These are phyloP conservation scores for Ispidina picta DNA, from an alignment of 2,797 vertebrate genomes.

Conservation along the genomic window DNA sequence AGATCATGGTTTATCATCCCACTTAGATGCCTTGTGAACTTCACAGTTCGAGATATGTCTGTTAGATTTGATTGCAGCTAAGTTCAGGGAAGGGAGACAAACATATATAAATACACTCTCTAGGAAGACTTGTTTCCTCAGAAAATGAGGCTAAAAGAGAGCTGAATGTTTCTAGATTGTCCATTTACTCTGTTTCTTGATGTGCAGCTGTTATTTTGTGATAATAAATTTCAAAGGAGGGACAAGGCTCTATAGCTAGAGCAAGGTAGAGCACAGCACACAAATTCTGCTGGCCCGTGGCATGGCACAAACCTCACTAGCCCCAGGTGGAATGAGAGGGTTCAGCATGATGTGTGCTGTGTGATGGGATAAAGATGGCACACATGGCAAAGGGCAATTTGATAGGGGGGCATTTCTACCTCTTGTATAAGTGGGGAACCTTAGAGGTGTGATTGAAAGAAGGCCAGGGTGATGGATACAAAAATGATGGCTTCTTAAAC, in stretches of 20 bases:
- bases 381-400: not conserved
- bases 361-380: constrained; percentile 62
- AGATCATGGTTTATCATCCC: not conserved
- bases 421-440: constrained; percentile 35
- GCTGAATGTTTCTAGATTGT: not conserved
- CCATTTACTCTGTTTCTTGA: not conserved
- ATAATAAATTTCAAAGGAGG: not conserved
- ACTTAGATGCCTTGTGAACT: not conserved
- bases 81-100: not conserved
- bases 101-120: not conserved
- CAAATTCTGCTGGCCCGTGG: not conserved
- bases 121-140: not conserved
- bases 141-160: not conserved
- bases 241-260: not conserved
- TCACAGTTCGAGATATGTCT: not conserved
- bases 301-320: not conserved
- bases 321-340: not conserved
- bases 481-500: constrained; percentile 72
- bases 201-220: not conserved
- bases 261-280: not conserved
- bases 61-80: not conserved
- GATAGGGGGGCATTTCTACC: not conserved
- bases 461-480: constrained; percentile 54
- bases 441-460: constrained; percentile 69
- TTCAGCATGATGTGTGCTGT: not conserved